Percentiles rank a stretch among this genome's conserved stretches.
These are phyloP conservation scores for Aphidius ervi DNA, from an alignment of 1,140 invertebrate genomes.

Conservation along the genomic window DNA sequence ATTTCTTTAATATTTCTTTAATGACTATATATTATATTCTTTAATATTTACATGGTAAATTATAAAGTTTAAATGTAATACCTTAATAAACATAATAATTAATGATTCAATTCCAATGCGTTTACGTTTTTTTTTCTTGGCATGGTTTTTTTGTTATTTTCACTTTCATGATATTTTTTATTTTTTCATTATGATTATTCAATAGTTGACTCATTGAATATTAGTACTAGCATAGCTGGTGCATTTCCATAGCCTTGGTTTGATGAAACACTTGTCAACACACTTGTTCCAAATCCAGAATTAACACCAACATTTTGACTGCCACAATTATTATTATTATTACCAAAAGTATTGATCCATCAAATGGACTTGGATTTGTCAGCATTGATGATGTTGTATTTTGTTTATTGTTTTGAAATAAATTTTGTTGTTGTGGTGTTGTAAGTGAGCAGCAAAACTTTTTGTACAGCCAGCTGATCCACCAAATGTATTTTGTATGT, in stretches of 20 bases:
- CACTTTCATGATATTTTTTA: too few relatives aligned
- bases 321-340: neutral
- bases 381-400: neutral
- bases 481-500: conserved; percentile 1
- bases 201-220: too few relatives aligned
- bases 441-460: neutral
- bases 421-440: neutral
- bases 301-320: neutral
- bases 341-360: neutral
- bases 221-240: neutral
- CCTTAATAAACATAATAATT: too few relatives aligned
- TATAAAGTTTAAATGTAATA: too few relatives aligned
- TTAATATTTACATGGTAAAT: too few relatives aligned
- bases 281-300: conserved; percentile 2
- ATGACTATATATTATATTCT: too few relatives aligned
- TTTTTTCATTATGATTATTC: too few relatives aligned
- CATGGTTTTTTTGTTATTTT: too few relatives aligned
- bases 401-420: neutral
- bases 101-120: too few relatives aligned
- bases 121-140: too few relatives aligned
- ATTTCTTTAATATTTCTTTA: too few relatives aligned
- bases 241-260: conserved; percentile 3
- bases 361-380: neutral
- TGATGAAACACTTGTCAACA: conserved; percentile 8
- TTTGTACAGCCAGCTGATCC: neutral